Evolutionary conservation across 2,113 vertebrate species (phyloP).

Genomic region (Camelus bactrianus): DNA sequence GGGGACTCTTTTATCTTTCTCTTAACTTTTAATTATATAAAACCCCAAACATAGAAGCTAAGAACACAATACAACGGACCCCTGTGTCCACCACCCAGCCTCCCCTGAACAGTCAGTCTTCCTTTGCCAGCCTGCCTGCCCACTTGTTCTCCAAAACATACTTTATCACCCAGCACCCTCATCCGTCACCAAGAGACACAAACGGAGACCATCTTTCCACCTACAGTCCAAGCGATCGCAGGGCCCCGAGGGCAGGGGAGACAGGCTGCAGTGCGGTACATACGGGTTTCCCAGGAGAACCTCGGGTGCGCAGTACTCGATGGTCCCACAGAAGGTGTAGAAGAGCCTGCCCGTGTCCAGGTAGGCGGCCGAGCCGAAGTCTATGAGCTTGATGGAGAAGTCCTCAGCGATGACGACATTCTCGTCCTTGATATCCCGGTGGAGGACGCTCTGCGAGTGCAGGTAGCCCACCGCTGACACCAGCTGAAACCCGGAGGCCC

Average conservation of each 20-base stretch:
- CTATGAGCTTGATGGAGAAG: constrained; percentile 94
- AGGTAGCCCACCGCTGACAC: constrained; percentile 94
- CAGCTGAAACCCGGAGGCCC: constrained; percentile 86
- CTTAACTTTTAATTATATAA: neutral
- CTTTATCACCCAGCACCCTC: accelerated
- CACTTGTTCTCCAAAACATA: neutral
- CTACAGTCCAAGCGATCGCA: accelerated
- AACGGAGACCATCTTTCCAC: neutral
- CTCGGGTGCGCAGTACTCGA: constrained; percentile 97
- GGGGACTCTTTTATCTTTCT: neutral
- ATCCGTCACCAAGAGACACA: neutral
- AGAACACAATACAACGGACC: neutral
- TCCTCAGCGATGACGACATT: constrained; percentile 95
- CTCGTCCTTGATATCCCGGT: constrained; percentile 97
- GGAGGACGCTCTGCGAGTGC: constrained; percentile 90
- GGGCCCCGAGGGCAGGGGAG: accelerated
- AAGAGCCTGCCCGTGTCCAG: constrained; percentile 92
- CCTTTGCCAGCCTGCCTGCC: too few relatives aligned
- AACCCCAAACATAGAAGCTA: neutral
- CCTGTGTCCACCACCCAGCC: accelerated
- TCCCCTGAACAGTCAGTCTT: neutral
- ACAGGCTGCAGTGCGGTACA: neutral
- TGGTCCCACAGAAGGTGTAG: constrained; percentile 95
- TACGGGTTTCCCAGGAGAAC: constrained; percentile 96
- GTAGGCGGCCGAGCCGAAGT: constrained; percentile 95